A percentile compares a stretch with the other conserved stretches of the same genome.
Evolutionary conservation across 2,888 invertebrate genomes (phyloP).

Genomic region (Perizoma flavofasciatum): DNA sequence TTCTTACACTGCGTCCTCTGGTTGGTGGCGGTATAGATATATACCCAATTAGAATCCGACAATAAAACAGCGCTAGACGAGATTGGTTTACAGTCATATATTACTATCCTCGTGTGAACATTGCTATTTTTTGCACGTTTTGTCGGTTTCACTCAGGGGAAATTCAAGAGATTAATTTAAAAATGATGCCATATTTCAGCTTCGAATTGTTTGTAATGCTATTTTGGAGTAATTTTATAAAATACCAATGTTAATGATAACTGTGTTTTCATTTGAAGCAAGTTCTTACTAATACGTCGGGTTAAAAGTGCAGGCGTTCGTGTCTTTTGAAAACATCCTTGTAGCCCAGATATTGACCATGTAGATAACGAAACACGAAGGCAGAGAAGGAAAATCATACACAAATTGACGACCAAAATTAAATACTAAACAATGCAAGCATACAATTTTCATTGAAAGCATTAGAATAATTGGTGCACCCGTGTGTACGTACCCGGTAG

Average conservation of each 20-base stretch:
- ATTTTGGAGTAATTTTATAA: constrained; percentile 27
- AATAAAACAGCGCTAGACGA: too few species aligned
- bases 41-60: too few species aligned
- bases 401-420: too few species aligned
- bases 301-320: too few species aligned
- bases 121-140: constrained; percentile 30
- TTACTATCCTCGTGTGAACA: constrained; percentile 38
- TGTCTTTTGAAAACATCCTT: too few species aligned
- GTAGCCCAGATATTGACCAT: too few species aligned
- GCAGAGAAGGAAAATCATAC: too few species aligned
- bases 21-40: too few species aligned
- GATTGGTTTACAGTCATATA: not conserved
- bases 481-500: constrained; percentile 40
- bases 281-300: too few species aligned
- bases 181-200: constrained; percentile 33
- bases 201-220: constrained; percentile 28
- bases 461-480: constrained; percentile 46
- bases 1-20: too few species aligned
- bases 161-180: constrained; percentile 33
- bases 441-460: constrained; percentile 5
- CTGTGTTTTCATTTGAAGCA: not conserved
- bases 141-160: constrained; percentile 32
- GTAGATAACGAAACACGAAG: too few species aligned
- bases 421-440: too few species aligned
- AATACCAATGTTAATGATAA: constrained; percentile 13